These are phyloP conservation scores for Sphyrna mokarran DNA, from an alignment of 2,113 vertebrate species.

Conservation along the genomic window DNA sequence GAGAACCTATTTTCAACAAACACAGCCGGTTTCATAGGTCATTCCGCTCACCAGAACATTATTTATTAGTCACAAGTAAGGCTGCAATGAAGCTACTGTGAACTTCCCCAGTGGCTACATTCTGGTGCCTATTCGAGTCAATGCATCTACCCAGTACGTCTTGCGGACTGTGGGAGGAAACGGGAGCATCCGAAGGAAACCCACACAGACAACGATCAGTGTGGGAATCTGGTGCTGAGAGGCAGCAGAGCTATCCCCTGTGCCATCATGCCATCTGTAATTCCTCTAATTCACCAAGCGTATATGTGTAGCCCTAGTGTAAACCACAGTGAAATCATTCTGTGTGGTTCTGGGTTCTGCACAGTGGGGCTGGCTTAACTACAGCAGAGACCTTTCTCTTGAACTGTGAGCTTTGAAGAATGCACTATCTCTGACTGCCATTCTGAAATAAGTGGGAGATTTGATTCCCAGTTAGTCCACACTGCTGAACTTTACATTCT, in stretches of 20 bases:
- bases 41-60: neutral
- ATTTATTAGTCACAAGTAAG: too few relatives aligned
- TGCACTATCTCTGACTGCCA: neutral
- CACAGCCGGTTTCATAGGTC: neutral
- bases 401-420: too few relatives aligned
- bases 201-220: too few relatives aligned
- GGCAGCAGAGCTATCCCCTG: too few relatives aligned
- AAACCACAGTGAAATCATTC: neutral
- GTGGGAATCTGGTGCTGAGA: too few relatives aligned
- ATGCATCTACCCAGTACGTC: too few relatives aligned
- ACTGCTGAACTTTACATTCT: neutral
- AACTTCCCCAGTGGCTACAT: too few relatives aligned
- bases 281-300: neutral
- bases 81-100: too few relatives aligned
- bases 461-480: neutral
- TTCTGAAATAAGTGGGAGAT: neutral
- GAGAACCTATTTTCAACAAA: neutral
- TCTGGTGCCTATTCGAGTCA: too few relatives aligned
- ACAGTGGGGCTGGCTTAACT: neutral
- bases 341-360: neutral
- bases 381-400: neutral
- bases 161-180: too few relatives aligned
- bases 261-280: too few relatives aligned
- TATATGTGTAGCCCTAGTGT: neutral
- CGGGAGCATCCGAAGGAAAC: too few relatives aligned